These are phyloP conservation scores for Heliconius nattereri DNA, from an alignment of 1,140 invertebrate genomes.

Conservation along the genomic window DNA sequence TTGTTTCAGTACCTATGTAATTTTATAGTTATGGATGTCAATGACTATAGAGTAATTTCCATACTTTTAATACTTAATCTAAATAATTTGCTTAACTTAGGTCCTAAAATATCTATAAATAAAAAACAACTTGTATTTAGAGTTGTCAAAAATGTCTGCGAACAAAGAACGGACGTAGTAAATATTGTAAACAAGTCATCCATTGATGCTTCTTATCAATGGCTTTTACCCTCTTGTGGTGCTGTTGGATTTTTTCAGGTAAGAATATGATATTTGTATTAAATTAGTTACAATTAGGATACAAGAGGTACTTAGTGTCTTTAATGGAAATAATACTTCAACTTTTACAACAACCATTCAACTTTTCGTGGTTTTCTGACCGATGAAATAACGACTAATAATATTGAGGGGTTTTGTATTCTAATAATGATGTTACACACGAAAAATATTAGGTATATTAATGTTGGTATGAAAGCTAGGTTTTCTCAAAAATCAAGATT, in stretches of 20 bases:
- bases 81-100: slow-evolving; percentile 42
- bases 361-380: too few relatives aligned
- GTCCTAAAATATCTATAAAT: slow-evolving; percentile 61
- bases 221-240: slow-evolving; percentile 61
- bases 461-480: too few relatives aligned
- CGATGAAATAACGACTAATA: too few relatives aligned
- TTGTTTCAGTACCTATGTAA: neutral
- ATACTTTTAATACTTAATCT: neutral
- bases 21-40: neutral
- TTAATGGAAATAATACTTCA: too few relatives aligned
- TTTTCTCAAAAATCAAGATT: too few relatives aligned
- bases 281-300: neutral
- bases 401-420: too few relatives aligned
- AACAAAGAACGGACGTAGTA: slow-evolving; percentile 60
- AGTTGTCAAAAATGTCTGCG: slow-evolving; percentile 62
- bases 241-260: slow-evolving; percentile 69
- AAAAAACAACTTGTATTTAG: slow-evolving; percentile 61
- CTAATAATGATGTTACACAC: too few relatives aligned
- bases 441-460: too few relatives aligned
- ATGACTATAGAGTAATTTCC: neutral
- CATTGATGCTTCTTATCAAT: slow-evolving; percentile 71
- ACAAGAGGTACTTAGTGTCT: too few relatives aligned
- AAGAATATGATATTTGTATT: slow-evolving; percentile 22
- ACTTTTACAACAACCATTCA: too few relatives aligned
- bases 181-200: slow-evolving; percentile 65